Conservation (phyloP, 2,888 invertebrate species). For the Sericinus montela region DNA sequence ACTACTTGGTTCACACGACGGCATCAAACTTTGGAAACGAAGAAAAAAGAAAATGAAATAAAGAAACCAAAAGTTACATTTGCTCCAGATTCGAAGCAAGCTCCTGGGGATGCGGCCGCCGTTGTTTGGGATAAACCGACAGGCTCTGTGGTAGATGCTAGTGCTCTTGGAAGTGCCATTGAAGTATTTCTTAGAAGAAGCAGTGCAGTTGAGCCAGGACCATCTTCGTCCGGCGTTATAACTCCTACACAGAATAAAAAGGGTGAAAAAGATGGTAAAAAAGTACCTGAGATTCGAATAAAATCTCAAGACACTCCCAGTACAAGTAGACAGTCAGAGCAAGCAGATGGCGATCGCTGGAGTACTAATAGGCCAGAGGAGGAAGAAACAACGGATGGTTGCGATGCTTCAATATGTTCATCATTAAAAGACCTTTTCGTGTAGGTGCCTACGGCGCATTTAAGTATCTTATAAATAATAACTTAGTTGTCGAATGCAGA, state of each 20-base stretch:
- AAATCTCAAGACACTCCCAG: slow-evolving; percentile 58
- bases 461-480: slow-evolving; percentile 53
- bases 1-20: slow-evolving; percentile 88
- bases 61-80: slow-evolving; percentile 78
- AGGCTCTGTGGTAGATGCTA: slow-evolving; percentile 88
- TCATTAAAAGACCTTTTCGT: slow-evolving; percentile 92
- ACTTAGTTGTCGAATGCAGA: slow-evolving; percentile 60
- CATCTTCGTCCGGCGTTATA: slow-evolving; percentile 44
- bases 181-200: slow-evolving; percentile 87
- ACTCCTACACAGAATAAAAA: slow-evolving; percentile 22
- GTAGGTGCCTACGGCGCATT: slow-evolving; percentile 72
- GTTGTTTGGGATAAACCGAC: slow-evolving; percentile 88
- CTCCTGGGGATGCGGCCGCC: slow-evolving; percentile 78
- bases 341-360: slow-evolving; percentile 74
- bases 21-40: slow-evolving; percentile 86
- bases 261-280: slow-evolving; percentile 37
- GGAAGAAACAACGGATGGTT: slow-evolving; percentile 84
- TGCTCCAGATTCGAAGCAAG: slow-evolving; percentile 81
- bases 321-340: slow-evolving; percentile 38
- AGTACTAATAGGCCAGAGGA: slow-evolving; percentile 82
- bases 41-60: slow-evolving; percentile 72
- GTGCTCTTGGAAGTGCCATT: slow-evolving; percentile 89
- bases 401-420: slow-evolving; percentile 90
- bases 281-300: slow-evolving; percentile 31
- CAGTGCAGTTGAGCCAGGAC: slow-evolving; percentile 65